Evolutionary conservation across 2,797 vertebrate species (phyloP).

Genomic region (Pangasius krempfi): DNA sequence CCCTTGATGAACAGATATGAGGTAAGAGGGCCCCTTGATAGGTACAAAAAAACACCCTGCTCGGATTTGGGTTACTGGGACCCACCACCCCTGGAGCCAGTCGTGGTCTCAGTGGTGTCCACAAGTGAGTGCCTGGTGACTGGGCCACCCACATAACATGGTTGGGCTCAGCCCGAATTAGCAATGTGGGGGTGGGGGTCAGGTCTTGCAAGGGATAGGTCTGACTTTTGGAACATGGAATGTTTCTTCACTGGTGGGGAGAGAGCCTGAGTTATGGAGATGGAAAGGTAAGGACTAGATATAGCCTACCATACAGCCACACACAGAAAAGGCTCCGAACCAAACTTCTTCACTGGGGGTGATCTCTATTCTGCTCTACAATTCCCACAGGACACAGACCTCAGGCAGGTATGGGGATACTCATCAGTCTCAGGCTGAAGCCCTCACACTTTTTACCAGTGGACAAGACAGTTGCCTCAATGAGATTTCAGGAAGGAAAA

Average conservation of each 20-base stretch:
- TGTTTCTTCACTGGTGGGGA: neutral
- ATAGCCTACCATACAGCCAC: neutral
- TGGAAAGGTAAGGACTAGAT: neutral
- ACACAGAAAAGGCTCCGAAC: neutral
- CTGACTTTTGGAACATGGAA: neutral
- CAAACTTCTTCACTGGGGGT: neutral
- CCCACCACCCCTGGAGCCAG: neutral
- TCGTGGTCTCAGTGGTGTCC: neutral
- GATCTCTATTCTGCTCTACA: neutral
- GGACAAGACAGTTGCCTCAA: neutral
- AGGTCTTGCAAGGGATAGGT: neutral
- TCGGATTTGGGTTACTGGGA: constrained; percentile 8
- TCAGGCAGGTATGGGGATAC: neutral
- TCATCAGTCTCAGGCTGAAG: neutral
- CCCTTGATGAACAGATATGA: neutral
- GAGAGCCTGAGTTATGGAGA: neutral
- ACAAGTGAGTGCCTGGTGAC: neutral
- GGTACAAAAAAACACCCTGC: neutral
- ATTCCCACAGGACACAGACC: neutral
- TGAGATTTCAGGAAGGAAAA: neutral
- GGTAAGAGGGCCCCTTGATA: neutral
- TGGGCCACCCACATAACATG: neutral
- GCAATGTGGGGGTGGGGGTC: no score
- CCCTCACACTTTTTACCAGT: neutral
- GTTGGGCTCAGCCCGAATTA: neutral